Conservation (phyloP, 2,797 vertebrate genomes). For the Hoplostethus atlanticus region DNA sequence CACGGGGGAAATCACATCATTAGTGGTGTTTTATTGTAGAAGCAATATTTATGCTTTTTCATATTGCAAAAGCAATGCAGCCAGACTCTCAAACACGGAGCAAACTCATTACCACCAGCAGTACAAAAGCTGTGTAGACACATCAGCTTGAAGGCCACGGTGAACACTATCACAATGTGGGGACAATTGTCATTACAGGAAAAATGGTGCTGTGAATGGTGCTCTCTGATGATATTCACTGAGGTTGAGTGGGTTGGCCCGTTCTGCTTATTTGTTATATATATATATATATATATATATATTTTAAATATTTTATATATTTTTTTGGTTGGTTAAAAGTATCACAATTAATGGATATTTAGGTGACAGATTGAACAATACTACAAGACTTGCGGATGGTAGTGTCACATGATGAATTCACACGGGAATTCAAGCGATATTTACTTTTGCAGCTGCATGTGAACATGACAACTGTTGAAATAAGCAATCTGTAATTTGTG, state of each 20-base stretch:
- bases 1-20: slow-evolving; percentile 39
- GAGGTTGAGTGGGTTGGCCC: slow-evolving; percentile 63
- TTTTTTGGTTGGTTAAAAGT: slow-evolving; percentile 40
- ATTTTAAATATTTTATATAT: too few relatives aligned
- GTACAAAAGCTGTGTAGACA: slow-evolving; percentile 46
- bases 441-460: background rate
- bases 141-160: slow-evolving; percentile 60
- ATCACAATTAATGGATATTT: slow-evolving; percentile 28
- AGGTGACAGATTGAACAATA: background rate
- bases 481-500: too few relatives aligned
- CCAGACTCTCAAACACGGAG: slow-evolving; percentile 11
- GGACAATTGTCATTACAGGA: slow-evolving; percentile 35
- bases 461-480: background rate
- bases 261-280: slow-evolving; percentile 48
- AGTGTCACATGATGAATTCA: background rate
- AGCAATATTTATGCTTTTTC: slow-evolving; percentile 33
- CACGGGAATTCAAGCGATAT: background rate
- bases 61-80: slow-evolving; percentile 27
- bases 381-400: too few relatives aligned
- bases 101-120: slow-evolving; percentile 28
- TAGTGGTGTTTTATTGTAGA: slow-evolving; percentile 36
- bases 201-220: slow-evolving; percentile 17
- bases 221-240: slow-evolving; percentile 32
- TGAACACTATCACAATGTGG: slow-evolving; percentile 23
- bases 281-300: too few relatives aligned